phyloP scores from a whole-genome alignment of 2,113 vertebrate genomes.

The Calypte anna region DNA sequence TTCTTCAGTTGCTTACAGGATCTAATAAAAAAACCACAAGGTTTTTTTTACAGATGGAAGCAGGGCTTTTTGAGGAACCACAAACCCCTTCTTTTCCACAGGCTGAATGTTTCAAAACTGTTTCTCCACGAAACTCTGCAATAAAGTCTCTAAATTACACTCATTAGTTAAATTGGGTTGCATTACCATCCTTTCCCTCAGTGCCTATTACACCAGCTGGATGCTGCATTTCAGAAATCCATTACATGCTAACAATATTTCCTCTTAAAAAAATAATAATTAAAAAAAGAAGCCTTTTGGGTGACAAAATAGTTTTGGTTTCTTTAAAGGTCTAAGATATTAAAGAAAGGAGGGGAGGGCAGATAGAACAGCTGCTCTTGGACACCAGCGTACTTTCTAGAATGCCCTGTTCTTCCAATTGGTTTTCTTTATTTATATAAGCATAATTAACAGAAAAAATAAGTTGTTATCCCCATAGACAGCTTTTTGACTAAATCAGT shows the following conservation, averaged over 20 bases:
- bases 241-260: neutral
- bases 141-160: conserved; percentile 9
- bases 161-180: conserved; percentile 32
- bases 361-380: neutral
- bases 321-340: neutral
- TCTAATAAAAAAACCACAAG: neutral
- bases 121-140: neutral
- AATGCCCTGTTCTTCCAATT: neutral
- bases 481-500: neutral
- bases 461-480: neutral
- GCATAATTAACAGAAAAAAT: neutral
- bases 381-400: neutral
- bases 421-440: neutral
- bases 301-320: neutral
- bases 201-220: neutral
- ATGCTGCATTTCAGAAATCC: conserved; percentile 10
- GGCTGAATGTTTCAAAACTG: neutral
- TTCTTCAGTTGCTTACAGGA: neutral
- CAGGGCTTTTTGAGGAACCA: neutral
- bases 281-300: too few relatives aligned
- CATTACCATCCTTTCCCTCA: neutral
- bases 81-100: neutral
- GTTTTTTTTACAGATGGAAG: neutral
- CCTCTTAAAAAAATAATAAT: neutral
- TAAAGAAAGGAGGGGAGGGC: neutral